Evolutionary conservation across 2,797 vertebrate species (phyloP).

Genomic region (Pogonophryne albipinna): DNA sequence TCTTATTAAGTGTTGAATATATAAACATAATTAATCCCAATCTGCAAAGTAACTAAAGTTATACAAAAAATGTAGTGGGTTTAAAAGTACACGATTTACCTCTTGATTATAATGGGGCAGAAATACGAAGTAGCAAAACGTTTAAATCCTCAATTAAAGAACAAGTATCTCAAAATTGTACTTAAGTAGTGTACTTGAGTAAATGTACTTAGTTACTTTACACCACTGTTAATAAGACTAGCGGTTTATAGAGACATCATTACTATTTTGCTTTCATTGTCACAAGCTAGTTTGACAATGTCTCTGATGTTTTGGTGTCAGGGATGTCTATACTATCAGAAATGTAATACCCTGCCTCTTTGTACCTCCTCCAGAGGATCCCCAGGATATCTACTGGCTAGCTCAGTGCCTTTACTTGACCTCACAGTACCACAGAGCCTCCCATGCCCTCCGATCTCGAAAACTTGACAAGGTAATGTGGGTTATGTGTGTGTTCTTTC

Average conservation of each 20-base stretch:
- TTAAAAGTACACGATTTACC: too few species aligned
- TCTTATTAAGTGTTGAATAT: too few species aligned
- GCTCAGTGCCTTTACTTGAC: conserved; percentile 98
- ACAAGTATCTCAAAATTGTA: too few species aligned
- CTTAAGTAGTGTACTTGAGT: too few species aligned
- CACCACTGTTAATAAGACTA: not conserved
- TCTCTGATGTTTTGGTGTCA: not conserved
- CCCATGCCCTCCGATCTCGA: conserved; percentile 94
- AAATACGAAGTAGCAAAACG: too few species aligned
- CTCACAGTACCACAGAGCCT: conserved; percentile 97
- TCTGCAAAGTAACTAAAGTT: too few species aligned
- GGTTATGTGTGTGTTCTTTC: not conserved
- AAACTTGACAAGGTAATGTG: conserved; percentile 94
- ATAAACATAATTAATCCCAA: too few species aligned
- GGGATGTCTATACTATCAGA: not conserved
- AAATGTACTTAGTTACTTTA: too few species aligned
- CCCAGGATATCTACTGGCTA: conserved; percentile 98
- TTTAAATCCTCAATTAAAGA: too few species aligned
- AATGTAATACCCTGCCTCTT: not conserved
- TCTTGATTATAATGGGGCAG: too few species aligned
- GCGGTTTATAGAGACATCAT: accelerated
- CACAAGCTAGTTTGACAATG: not conserved
- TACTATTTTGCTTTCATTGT: not conserved
- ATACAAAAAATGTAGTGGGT: too few species aligned
- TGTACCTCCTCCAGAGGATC: conserved; percentile 87